Evolutionary conservation across 2,113 vertebrate species (phyloP).

Genomic region (Dipodomys merriami): DNA sequence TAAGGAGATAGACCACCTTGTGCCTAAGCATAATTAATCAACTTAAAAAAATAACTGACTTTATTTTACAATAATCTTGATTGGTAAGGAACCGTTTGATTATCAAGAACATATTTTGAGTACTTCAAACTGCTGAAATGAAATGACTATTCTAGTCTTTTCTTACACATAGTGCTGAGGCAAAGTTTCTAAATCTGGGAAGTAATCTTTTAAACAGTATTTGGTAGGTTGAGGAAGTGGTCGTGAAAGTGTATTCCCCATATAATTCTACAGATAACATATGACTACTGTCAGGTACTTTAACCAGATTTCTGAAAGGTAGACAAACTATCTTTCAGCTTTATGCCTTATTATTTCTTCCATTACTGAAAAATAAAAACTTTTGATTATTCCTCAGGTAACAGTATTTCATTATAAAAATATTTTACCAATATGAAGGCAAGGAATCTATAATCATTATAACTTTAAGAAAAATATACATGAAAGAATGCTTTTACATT

Average conservation of each 20-base stretch:
- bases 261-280: background rate
- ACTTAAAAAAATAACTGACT: background rate
- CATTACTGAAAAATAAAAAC: background rate
- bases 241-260: background rate
- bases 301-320: background rate
- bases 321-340: background rate
- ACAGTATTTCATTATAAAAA: background rate
- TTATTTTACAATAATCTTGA: background rate
- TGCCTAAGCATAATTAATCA: background rate
- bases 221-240: background rate
- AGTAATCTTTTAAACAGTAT: background rate
- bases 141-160: background rate
- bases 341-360: background rate
- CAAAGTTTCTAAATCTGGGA: background rate
- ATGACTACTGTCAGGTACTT: background rate
- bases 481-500: background rate
- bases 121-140: background rate
- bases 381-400: background rate
- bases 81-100: background rate
- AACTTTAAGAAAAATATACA: background rate
- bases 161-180: background rate
- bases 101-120: background rate
- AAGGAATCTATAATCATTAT: background rate
- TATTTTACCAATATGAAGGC: background rate
- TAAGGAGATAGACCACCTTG: background rate